Evolutionary conservation across 2,888 invertebrate genomes (phyloP).

Genomic region (Drosophila macrospina): DNA sequence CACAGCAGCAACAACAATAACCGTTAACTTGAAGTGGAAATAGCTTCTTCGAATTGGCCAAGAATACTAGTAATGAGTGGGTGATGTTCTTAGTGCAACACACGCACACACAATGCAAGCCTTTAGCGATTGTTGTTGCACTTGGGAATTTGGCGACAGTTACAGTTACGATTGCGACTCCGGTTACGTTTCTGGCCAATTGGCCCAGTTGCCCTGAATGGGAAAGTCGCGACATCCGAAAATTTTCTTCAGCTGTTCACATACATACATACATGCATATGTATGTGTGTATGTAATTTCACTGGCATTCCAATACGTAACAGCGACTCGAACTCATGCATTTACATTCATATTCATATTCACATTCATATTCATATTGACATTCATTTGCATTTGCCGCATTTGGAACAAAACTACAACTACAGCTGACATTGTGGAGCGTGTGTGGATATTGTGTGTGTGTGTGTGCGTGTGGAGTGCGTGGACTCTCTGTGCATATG

Average conservation of each 20-base stretch:
- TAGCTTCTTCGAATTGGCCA: slow-evolving; percentile 1
- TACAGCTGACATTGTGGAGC: not conserved
- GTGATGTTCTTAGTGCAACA: slow-evolving; percentile 7
- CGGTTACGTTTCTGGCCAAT: slow-evolving; percentile 3
- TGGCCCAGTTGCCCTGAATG: slow-evolving; percentile 8
- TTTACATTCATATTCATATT: not conserved
- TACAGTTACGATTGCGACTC: not conserved
- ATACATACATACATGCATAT: no score
- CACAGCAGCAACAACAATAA: slow-evolving; percentile 2
- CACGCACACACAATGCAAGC: not conserved
- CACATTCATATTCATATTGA: slow-evolving; percentile 34
- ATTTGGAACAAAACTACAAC: slow-evolving; percentile 29
- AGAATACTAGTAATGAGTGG: not conserved
- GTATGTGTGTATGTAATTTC: slow-evolving; percentile 42
- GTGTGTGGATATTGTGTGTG: not conserved
- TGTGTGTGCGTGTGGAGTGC: no score
- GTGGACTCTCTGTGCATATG: slow-evolving; percentile 6
- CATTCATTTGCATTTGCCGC: slow-evolving; percentile 59
- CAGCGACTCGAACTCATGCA: slow-evolving; percentile 9
- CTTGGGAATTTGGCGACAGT: slow-evolving; percentile 5
- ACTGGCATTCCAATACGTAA: slow-evolving; percentile 71
- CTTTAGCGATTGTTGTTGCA: not conserved
- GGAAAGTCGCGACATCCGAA: not conserved
- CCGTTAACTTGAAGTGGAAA: slow-evolving; percentile 16
- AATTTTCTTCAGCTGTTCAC: slow-evolving; percentile 35